A percentile compares a stretch with the other conserved stretches of the same genome.
Evolutionary conservation across 2,113 vertebrate species (phyloP).

Genomic region (Cyanoliseus patagonus): DNA sequence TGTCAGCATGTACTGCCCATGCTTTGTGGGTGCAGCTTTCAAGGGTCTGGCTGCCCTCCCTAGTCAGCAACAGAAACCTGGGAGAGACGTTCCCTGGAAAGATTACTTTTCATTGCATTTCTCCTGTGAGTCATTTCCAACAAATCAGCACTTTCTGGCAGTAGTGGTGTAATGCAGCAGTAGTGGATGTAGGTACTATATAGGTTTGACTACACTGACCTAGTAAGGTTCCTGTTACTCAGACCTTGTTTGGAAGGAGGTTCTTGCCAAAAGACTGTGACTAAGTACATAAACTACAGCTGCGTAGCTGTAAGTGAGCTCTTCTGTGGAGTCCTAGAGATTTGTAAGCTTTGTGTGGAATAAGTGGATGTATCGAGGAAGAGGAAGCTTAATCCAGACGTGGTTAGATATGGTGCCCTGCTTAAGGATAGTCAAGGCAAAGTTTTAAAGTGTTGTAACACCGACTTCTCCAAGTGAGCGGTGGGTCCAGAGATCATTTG

Average conservation of each 20-base stretch:
- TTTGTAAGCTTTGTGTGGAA: background rate
- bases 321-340: background rate
- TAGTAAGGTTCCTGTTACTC: background rate
- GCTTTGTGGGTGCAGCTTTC: background rate
- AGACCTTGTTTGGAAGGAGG: background rate
- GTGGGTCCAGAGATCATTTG: background rate
- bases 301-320: background rate
- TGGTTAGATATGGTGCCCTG: fast-evolving
- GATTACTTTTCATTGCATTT: background rate
- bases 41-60: background rate
- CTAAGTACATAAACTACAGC: background rate
- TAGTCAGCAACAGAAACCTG: background rate
- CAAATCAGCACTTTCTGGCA: background rate
- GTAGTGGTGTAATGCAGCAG: background rate
- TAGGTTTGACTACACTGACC: background rate
- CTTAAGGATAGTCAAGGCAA: background rate
- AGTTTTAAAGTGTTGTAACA: background rate
- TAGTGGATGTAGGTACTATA: background rate
- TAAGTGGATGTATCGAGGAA: background rate
- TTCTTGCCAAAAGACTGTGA: background rate
- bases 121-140: background rate
- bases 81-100: background rate
- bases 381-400: fast-evolving
- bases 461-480: background rate
- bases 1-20: fast-evolving